Conservation (phyloP, 2,113 vertebrate species). For the Seriola quinqueradiata region DNA sequence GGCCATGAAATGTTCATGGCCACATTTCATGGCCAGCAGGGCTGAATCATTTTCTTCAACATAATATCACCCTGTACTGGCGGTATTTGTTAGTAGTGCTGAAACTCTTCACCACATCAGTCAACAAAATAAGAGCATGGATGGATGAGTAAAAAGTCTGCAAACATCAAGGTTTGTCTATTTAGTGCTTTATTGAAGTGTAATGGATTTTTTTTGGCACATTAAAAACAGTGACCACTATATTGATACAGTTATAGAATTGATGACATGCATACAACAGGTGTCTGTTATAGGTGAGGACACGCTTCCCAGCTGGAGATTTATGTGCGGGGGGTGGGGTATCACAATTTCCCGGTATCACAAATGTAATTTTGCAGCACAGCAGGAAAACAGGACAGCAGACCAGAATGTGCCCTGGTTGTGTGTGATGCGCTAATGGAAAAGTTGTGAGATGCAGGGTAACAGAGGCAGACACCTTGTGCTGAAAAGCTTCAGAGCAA, state of each 20-base stretch:
- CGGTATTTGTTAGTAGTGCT: neutral
- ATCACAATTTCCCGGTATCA: conserved; percentile 35
- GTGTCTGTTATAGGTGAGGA: conserved; percentile 2
- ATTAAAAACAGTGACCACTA: neutral
- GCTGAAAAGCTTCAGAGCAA: neutral
- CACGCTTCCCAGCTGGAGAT: conserved; percentile 14
- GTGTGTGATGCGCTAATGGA: neutral
- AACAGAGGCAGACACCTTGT: neutral
- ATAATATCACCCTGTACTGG: neutral
- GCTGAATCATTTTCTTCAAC: neutral
- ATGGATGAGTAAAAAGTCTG: neutral
- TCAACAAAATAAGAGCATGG: neutral
- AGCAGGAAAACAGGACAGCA: conserved; percentile 31
- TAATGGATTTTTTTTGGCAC: neutral
- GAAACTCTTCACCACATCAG: neutral
- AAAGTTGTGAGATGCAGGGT: conserved; percentile 1
- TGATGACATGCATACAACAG: neutral
- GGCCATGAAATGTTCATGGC: neutral
- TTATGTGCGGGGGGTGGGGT: conserved; percentile 2
- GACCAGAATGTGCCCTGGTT: neutral
- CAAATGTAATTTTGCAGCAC: conserved; percentile 39
- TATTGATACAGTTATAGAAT: neutral
- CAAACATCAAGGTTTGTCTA: neutral
- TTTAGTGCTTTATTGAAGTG: too few relatives aligned
- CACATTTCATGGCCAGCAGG: too few relatives aligned